Evolutionary conservation across 1,140 invertebrate species (phyloP).

Genomic region (Brachionus asplanchnoidis): DNA sequence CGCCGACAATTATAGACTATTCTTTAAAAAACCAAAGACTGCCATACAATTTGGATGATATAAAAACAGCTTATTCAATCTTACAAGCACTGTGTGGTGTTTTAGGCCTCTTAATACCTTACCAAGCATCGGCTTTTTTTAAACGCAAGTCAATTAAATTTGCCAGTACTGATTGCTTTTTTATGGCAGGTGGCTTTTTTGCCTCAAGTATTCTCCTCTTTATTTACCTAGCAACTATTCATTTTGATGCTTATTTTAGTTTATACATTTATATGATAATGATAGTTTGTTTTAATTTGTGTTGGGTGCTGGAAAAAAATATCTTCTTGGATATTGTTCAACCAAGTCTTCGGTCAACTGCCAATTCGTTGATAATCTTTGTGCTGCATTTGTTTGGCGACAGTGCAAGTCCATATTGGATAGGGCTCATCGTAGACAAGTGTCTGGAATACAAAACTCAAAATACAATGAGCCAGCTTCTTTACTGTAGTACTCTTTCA

Average conservation of each 20-base stretch:
- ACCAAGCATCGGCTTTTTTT: slow-evolving; percentile 6
- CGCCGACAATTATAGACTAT: slow-evolving; percentile 21
- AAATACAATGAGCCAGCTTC: background rate
- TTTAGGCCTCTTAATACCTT: slow-evolving; percentile 23
- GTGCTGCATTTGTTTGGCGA: slow-evolving; percentile 39
- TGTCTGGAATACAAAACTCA: background rate
- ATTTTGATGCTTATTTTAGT: slow-evolving; percentile 17
- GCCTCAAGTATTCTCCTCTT: background rate
- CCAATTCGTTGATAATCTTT: slow-evolving; percentile 30
- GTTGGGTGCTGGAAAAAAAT: slow-evolving; percentile 25
- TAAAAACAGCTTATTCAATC: slow-evolving; percentile 31
- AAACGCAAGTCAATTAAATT: slow-evolving; percentile 32
- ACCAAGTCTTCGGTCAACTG: background rate
- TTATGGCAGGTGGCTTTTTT: slow-evolving; percentile 26
- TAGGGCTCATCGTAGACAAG: slow-evolving; percentile 20
- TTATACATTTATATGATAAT: slow-evolving; percentile 16
- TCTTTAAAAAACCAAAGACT: slow-evolving; percentile 10
- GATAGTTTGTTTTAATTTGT: slow-evolving; percentile 32
- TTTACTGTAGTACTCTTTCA: slow-evolving; percentile 4
- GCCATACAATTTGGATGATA: background rate
- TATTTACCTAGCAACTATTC: background rate
- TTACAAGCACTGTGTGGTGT: slow-evolving; percentile 14
- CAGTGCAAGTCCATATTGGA: slow-evolving; percentile 36
- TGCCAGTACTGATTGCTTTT: slow-evolving; percentile 13
- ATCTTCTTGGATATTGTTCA: slow-evolving; percentile 32